A percentile compares a stretch with the other conserved stretches of the same genome.
Evolutionary conservation across 2,113 vertebrate genomes (phyloP).

Genomic region (Tylochromis polylepis): DNA sequence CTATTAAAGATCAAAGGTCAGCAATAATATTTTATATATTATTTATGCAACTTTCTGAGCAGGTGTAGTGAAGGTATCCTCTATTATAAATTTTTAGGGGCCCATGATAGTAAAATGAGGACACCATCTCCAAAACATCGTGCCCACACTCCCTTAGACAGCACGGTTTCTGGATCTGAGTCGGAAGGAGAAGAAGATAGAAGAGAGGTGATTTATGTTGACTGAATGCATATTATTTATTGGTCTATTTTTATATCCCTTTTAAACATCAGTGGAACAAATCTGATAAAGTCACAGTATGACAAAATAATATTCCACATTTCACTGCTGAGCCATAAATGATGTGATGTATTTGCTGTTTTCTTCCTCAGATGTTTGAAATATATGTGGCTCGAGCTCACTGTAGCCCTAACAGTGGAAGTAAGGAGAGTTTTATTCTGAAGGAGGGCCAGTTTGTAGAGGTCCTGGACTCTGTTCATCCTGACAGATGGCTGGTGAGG

Average conservation of each 20-base stretch:
- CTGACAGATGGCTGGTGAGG: conserved; percentile 90
- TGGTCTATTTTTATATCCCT: neutral
- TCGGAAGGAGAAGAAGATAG: conserved; percentile 71
- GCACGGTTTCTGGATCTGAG: conserved; percentile 64
- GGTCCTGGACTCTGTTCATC: conserved; percentile 90
- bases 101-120: conserved; percentile 36
- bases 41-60: neutral
- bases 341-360: neutral
- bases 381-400: conserved; percentile 91
- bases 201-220: conserved; percentile 50
- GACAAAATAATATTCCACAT: neutral
- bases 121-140: conserved; percentile 67
- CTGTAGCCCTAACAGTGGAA: conserved; percentile 78
- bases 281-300: neutral
- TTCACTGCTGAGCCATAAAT: neutral
- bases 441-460: conserved; percentile 96
- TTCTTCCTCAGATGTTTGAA: conserved; percentile 82
- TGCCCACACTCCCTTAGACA: conserved; percentile 55
- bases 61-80: neutral
- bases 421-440: conserved; percentile 82
- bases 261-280: neutral
- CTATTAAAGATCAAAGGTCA: conserved; percentile 88
- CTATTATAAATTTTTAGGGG: conserved; percentile 2
- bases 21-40: neutral
- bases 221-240: neutral